Evolutionary conservation across 2,797 vertebrate species (phyloP).

Genomic region (Scarus forsteni): DNA sequence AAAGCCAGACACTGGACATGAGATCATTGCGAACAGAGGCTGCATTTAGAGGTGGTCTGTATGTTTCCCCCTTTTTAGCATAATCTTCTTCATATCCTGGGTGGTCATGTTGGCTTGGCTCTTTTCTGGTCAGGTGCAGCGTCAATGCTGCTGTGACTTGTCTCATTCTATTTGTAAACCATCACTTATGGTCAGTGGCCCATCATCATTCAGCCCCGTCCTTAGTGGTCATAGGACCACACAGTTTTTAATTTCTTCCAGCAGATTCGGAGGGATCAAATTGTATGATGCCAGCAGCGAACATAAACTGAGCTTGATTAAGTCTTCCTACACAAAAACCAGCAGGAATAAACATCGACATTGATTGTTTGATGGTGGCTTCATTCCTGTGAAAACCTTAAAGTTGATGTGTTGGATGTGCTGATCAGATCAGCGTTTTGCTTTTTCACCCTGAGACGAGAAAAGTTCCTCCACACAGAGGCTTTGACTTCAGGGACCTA

Average conservation of each 20-base stretch:
- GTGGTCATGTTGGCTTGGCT: slow-evolving; percentile 19
- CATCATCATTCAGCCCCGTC: background rate
- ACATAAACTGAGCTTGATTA: slow-evolving; percentile 1
- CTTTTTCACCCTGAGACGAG: background rate
- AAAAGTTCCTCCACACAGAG: background rate
- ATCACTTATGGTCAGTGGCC: background rate
- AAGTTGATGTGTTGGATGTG: background rate
- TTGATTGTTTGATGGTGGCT: background rate
- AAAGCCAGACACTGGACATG: background rate
- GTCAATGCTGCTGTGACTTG: background rate
- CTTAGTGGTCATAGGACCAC: slow-evolving; percentile 43
- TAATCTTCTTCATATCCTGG: slow-evolving; percentile 1
- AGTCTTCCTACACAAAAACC: slow-evolving; percentile 8
- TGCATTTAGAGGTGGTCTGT: slow-evolving; percentile 4
- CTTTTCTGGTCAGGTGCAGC: background rate
- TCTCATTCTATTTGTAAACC: slow-evolving; percentile 8
- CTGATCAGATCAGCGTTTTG: background rate
- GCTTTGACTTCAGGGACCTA: background rate
- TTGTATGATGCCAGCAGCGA: background rate
- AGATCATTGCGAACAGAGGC: background rate
- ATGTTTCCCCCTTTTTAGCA: slow-evolving; percentile 4
- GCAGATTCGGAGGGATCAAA: slow-evolving; percentile 9
- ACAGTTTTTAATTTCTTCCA: slow-evolving; percentile 26
- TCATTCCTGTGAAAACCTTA: background rate
- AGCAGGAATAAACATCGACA: slow-evolving; percentile 2